Conservation (phyloP, 2,797 vertebrate species). For the Pelochelys cantorii region DNA sequence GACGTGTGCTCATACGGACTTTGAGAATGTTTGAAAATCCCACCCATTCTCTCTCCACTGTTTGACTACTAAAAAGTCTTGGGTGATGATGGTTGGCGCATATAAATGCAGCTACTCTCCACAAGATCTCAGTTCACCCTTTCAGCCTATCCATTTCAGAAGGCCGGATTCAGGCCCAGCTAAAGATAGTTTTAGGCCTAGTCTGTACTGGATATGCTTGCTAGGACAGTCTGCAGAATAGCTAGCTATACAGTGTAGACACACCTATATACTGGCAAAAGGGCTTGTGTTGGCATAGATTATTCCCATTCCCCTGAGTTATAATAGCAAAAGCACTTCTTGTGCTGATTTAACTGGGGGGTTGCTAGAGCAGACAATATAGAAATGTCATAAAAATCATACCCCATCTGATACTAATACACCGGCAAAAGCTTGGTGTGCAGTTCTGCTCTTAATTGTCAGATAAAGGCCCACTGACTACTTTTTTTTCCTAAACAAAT, state of each 20-base stretch:
- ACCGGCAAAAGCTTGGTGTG: background rate
- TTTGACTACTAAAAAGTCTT: background rate
- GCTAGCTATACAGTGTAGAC: background rate
- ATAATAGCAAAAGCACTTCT: background rate
- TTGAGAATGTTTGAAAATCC: background rate
- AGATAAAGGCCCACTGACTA: background rate
- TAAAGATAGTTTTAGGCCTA: background rate
- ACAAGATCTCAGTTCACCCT: background rate
- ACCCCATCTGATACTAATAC: background rate
- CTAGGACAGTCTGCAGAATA: background rate
- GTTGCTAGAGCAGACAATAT: background rate
- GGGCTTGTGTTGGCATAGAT: background rate
- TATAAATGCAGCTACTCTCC: background rate
- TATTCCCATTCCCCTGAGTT: background rate
- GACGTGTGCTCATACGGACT: background rate
- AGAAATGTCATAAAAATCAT: background rate
- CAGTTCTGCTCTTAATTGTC: background rate
- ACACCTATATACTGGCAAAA: background rate
- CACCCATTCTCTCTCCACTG: background rate
- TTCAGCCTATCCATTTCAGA: accelerated
- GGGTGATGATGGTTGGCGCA: background rate
- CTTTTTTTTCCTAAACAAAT: background rate
- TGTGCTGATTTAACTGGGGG: background rate
- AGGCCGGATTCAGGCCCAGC: accelerated
- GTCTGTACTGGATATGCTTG: background rate